phyloP scores from a whole-genome alignment of 2,888 invertebrate species.

The Agelastica alni region DNA sequence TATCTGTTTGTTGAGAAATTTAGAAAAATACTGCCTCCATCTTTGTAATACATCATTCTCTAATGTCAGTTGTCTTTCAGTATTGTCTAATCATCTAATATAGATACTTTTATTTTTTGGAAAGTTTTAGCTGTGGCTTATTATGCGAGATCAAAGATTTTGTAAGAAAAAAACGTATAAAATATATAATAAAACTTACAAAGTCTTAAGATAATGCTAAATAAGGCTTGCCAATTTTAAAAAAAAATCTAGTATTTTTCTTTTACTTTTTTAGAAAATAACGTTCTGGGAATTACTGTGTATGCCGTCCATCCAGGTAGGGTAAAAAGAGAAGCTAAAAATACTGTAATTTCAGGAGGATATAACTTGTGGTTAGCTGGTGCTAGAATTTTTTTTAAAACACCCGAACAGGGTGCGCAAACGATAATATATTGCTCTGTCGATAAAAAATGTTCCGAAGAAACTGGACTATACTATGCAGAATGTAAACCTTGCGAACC shows the following conservation, averaged over 20 bases:
- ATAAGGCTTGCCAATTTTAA: too few relatives aligned
- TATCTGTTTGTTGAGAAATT: too few relatives aligned
- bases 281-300: conserved; percentile 62
- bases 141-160: too few relatives aligned
- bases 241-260: neutral
- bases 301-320: conserved; percentile 77
- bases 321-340: conserved; percentile 71
- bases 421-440: conserved; percentile 74
- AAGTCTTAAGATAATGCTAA: too few relatives aligned
- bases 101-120: too few relatives aligned
- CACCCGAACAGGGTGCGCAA: conserved; percentile 66
- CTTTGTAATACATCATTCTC: too few relatives aligned
- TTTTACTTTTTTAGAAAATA: conserved; percentile 42
- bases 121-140: too few relatives aligned
- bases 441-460: conserved; percentile 65
- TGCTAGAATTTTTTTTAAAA: conserved; percentile 28
- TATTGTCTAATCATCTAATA: too few relatives aligned
- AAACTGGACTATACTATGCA: conserved; percentile 64
- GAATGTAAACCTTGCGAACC: conserved; percentile 63
- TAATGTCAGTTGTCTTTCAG: too few relatives aligned
- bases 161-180: too few relatives aligned
- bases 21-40: too few relatives aligned
- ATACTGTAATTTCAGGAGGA: conserved; percentile 57
- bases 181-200: too few relatives aligned
- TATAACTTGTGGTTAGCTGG: conserved; percentile 53